Evolutionary conservation across 2,113 vertebrate genomes (phyloP).

Genomic region (Spea bombifrons): DNA sequence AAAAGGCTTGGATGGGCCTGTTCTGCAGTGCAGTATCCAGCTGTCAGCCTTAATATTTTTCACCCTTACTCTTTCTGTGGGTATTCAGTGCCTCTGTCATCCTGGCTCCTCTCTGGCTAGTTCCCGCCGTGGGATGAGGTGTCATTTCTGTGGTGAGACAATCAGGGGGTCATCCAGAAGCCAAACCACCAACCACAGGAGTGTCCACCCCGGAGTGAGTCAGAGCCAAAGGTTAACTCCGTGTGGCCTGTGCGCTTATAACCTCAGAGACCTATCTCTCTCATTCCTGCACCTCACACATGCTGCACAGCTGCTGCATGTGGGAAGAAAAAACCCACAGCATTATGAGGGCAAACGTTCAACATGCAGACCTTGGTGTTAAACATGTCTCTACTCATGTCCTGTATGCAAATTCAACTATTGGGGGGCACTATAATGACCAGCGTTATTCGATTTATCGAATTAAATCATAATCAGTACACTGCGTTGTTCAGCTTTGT

Average conservation of each 20-base stretch:
- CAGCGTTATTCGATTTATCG: too few species aligned
- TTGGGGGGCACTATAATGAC: too few species aligned
- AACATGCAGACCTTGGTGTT: not conserved
- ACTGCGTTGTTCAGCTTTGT: too few species aligned
- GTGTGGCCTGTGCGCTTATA: conserved; percentile 35
- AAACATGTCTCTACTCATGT: not conserved
- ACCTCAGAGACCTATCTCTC: conserved; percentile 30
- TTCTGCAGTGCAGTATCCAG: conserved; percentile 33
- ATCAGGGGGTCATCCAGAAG: conserved; percentile 53
- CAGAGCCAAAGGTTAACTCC: conserved; percentile 48
- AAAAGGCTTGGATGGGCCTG: not conserved
- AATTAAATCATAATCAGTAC: too few species aligned
- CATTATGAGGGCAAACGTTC: conserved; percentile 5
- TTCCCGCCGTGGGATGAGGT: conserved; percentile 51
- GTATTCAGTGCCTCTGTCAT: conserved; percentile 48
- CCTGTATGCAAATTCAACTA: not conserved
- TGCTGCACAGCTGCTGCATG: conserved; percentile 43
- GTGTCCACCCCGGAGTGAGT: conserved; percentile 51
- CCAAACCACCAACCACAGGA: conserved; percentile 50
- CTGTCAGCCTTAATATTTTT: conserved; percentile 43
- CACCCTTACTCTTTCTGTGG: conserved; percentile 39
- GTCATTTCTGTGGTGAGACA: conserved; percentile 54
- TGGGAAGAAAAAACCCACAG: conserved; percentile 41
- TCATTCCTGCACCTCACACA: conserved; percentile 43
- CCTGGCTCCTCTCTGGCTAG: conserved; percentile 49